Base-by-base conservation (phyloP, 1,140 invertebrate species). In the Halictus rubicundus region DNA sequence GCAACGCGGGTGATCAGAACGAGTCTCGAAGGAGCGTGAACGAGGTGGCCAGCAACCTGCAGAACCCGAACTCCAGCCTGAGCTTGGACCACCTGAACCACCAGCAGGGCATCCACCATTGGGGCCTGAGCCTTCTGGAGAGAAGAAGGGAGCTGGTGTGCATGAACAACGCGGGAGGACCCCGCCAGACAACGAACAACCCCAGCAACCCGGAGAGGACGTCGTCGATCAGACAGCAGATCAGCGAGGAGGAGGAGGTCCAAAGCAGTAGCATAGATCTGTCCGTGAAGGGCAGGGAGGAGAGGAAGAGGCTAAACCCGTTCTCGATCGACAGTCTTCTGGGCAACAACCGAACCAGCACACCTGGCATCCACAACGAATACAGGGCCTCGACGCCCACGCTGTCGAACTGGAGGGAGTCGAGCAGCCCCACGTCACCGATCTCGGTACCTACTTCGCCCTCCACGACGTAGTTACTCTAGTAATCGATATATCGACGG, bases 311-410 rank as follows among this genome's bases (percentile, higher is more conserved):
- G 81, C 93, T 94, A 64, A 96, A 97, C 93, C 96, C 96, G 27
- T 97, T 97, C 93, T 97, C 96, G 93, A 97, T 97, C 94, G 96
- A 97, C 89, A 97, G 96, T 64, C 92, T 97, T 80, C 94, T 97
- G 87, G 94, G 94, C 19, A 94, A 95, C 87, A 96, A 96, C 88
- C 96, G 95, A 93, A 95, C 86, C 42, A 88, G 82, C 69, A 89
- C 87, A 25, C 88, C 89, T 0, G 85, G 83, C 9, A 63, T 76
- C 3, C 80, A 85, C 57, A 83, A 82, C 73, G 85, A 91, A 39
- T 84, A 86, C 78, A 88, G 88, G 76, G 79, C 90, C 46, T 85
- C 89, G 63, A 90, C 91, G 63, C 88, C 90, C 23, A 87, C 90
- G 27, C 73, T 90, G 72, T 85, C 89, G 42, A 90, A 91, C 69